phyloP scores from a whole-genome alignment of 2,888 invertebrate genomes.

The Polyommatus iphigenia region DNA sequence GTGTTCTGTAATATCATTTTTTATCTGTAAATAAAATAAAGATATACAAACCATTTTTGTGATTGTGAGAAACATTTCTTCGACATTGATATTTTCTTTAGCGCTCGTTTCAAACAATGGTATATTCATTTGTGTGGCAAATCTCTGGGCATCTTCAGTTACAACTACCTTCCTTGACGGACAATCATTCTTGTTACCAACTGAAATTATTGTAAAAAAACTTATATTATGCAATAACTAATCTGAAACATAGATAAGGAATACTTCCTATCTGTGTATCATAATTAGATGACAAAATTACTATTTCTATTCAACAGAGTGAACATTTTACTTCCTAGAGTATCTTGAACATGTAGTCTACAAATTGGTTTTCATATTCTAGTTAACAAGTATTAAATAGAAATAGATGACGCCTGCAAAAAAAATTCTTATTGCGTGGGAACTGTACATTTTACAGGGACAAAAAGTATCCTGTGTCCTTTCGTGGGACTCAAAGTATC shows the following conservation, averaged over 20 bases:
- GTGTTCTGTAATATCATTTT: no score
- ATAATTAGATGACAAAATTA: background rate
- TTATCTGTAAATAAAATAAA: background rate
- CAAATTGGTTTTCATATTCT: no score
- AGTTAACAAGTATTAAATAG: no score
- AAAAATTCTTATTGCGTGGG: no score
- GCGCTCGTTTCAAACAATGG: conserved; percentile 99
- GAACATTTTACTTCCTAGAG: background rate
- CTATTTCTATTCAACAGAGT: background rate
- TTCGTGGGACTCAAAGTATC: no score
- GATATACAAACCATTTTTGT: conserved; percentile 78
- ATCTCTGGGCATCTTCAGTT: conserved; percentile 97
- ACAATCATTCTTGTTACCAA: conserved; percentile 98
- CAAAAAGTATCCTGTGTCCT: no score
- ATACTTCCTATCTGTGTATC: background rate
- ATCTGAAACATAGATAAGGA: background rate
- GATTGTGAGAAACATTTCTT: conserved; percentile 93
- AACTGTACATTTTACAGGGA: no score
- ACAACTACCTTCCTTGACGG: conserved; percentile 97
- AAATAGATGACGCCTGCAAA: no score
- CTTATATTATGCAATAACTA: background rate
- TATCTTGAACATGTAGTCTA: no score
- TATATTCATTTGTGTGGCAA: conserved; percentile 98
- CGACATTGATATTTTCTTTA: conserved; percentile 99
- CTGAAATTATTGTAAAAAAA: conserved; percentile 69